These are phyloP conservation scores for Brachypalpus laphriformis DNA, from an alignment of 2,888 invertebrate genomes.

Conservation along the genomic window DNA sequence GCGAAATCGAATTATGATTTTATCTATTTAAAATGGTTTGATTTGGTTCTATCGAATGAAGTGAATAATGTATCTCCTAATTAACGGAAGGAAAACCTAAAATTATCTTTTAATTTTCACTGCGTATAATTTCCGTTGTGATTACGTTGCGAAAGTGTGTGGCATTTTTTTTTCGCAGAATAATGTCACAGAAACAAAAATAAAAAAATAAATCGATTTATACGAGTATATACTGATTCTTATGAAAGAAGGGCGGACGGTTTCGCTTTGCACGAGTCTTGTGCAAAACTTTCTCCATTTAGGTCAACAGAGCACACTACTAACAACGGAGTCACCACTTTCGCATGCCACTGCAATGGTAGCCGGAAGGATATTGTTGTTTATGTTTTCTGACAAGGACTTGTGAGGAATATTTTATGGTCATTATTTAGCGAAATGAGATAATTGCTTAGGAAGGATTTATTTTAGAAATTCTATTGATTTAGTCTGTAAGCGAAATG, in stretches of 20 bases:
- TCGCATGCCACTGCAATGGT: slow-evolving; percentile 44
- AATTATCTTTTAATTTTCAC: background rate
- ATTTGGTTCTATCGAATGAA: slow-evolving; percentile 24
- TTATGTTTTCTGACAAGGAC: slow-evolving; percentile 33
- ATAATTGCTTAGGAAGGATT: too few relatives aligned
- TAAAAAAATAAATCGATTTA: slow-evolving; percentile 63
- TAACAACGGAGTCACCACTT: slow-evolving; percentile 25
- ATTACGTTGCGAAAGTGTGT: slow-evolving; percentile 16
- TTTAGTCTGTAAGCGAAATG: background rate
- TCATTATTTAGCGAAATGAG: background rate
- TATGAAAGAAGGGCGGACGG: slow-evolving; percentile 29
- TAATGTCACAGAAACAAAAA: slow-evolving; percentile 21
- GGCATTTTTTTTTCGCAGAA: slow-evolving; percentile 22
- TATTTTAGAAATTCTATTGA: slow-evolving; percentile 1
- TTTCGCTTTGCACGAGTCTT: slow-evolving; percentile 51
- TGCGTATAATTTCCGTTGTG: slow-evolving; percentile 23
- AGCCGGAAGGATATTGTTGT: slow-evolving; percentile 36
- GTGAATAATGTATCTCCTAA: slow-evolving; percentile 16
- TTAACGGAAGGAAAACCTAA: slow-evolving; percentile 1
- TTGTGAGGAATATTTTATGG: slow-evolving; percentile 14
- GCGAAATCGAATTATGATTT: slow-evolving; percentile 6
- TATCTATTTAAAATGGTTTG: slow-evolving; percentile 1
- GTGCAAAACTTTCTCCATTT: slow-evolving; percentile 64
- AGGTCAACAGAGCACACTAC: slow-evolving; percentile 57
- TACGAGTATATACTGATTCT: slow-evolving; percentile 7